A percentile compares a stretch with the other conserved stretches of the same genome.
phyloP scores from a whole-genome alignment of 2,888 invertebrate species.

The Agonum fuliginosum region DNA sequence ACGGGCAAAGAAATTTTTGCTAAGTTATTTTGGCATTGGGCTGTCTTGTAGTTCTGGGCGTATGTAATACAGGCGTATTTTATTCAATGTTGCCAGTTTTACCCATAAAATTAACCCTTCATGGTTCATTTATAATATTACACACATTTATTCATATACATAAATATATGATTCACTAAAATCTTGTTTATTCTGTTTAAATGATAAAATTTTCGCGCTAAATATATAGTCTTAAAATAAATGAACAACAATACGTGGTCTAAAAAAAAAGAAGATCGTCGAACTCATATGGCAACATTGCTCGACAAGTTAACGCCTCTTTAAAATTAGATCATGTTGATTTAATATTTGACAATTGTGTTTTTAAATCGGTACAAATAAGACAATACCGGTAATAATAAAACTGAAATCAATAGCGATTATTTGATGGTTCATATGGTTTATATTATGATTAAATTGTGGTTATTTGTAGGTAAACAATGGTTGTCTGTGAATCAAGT shows the following conservation, averaged over 20 bases:
- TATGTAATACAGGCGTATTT: slow-evolving; percentile 46
- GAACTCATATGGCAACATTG: slow-evolving; percentile 52
- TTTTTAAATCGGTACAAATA: neutral
- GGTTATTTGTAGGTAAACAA: slow-evolving; percentile 74
- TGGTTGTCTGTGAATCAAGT: slow-evolving; percentile 89
- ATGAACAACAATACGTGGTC: neutral
- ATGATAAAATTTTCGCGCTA: neutral
- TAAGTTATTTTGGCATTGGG: slow-evolving; percentile 56
- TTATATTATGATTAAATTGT: slow-evolving; percentile 33
- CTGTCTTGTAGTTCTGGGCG: slow-evolving; percentile 50
- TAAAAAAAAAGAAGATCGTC: slow-evolving; percentile 34
- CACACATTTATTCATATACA: neutral
- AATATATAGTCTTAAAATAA: neutral
- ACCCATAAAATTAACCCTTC: neutral
- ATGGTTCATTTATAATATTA: neutral
- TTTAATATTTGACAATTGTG: slow-evolving; percentile 58
- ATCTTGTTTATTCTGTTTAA: too few relatives aligned
- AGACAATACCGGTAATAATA: slow-evolving; percentile 30
- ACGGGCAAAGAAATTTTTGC: slow-evolving; percentile 53
- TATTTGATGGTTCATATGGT: too few relatives aligned
- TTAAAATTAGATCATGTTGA: slow-evolving; percentile 58
- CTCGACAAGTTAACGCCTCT: slow-evolving; percentile 52
- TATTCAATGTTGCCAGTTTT: slow-evolving; percentile 54
- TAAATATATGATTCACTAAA: neutral
- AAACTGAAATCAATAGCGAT: neutral